These are phyloP conservation scores for Hemibagrus guttatus DNA, from an alignment of 2,797 vertebrate genomes.

Conservation along the genomic window DNA sequence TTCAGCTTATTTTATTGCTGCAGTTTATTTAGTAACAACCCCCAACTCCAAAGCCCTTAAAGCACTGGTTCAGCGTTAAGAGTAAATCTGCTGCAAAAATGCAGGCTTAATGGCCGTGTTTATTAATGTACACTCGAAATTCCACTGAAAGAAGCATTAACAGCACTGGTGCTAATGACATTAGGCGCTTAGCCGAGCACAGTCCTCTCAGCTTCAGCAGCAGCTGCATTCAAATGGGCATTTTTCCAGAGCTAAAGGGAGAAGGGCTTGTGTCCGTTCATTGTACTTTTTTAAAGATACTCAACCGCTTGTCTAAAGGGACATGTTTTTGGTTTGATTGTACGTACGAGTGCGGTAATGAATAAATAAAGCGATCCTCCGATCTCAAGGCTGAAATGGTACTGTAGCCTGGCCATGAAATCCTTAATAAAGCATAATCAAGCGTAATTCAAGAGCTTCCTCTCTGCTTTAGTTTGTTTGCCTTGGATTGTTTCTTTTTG, in stretches of 20 bases:
- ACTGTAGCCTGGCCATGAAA: conserved; percentile 28
- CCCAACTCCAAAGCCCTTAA: conserved; percentile 64
- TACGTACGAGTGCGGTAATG: conserved; percentile 57
- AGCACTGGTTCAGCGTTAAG: conserved; percentile 55
- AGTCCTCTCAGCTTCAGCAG: conserved; percentile 50
- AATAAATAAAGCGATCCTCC: conserved; percentile 70
- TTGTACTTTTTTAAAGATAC: conserved; percentile 59
- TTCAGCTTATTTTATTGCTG: conserved; percentile 41
- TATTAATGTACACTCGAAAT: conserved; percentile 73
- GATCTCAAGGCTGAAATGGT: conserved; percentile 65
- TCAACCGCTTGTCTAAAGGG: conserved; percentile 39
- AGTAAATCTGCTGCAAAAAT: conserved; percentile 54
- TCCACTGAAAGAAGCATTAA: conserved; percentile 72
- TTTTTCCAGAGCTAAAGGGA: conserved; percentile 37
- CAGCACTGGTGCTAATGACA: conserved; percentile 71
- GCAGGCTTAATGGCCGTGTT: conserved; percentile 65
- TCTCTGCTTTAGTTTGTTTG: conserved; percentile 31
- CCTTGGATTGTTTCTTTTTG: conserved; percentile 32
- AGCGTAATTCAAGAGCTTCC: conserved; percentile 43
- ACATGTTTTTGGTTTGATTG: conserved; percentile 67
- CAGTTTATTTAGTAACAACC: conserved; percentile 66
- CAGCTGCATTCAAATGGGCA: conserved; percentile 62
- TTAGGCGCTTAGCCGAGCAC: conserved; percentile 66
- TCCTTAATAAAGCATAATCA: conserved; percentile 37
- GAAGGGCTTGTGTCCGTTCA: conserved; percentile 56